Percentiles rank a stretch among this genome's conserved stretches.
phyloP scores from a whole-genome alignment of 1,140 invertebrate species.

The Dryas iulia region DNA sequence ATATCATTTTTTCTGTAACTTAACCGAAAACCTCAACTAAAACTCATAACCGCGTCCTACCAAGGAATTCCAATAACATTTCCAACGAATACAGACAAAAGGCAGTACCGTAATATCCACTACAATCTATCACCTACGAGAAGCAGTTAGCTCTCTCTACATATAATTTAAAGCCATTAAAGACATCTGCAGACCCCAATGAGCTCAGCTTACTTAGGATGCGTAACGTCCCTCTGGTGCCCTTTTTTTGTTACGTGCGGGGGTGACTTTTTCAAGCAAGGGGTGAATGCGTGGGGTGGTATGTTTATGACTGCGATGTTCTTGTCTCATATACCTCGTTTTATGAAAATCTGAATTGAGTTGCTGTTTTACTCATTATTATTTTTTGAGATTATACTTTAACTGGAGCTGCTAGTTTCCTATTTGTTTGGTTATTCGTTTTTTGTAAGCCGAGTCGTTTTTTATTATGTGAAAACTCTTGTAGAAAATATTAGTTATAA shows the following conservation, averaged over 20 bases:
- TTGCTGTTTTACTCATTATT: conserved; percentile 62
- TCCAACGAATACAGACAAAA: conserved; percentile 27
- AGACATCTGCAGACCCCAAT: conserved; percentile 77
- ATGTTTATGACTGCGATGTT: conserved; percentile 74
- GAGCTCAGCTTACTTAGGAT: conserved; percentile 74
- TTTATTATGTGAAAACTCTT: too few species aligned
- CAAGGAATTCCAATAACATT: conserved; percentile 23
- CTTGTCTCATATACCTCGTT: conserved; percentile 77
- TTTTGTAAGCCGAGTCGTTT: too few species aligned
- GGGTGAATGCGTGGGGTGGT: conserved; percentile 71
- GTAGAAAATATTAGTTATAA: too few species aligned
- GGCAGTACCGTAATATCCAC: conserved; percentile 43
- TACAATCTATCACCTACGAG: conserved; percentile 66
- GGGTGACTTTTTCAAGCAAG: conserved; percentile 76
- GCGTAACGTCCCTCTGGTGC: conserved; percentile 71
- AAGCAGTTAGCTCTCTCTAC: conserved; percentile 74
- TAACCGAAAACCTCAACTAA: background rate
- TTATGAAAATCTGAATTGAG: conserved; percentile 70
- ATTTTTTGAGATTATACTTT: too few species aligned
- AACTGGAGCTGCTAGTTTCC: too few species aligned
- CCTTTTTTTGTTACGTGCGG: conserved; percentile 76
- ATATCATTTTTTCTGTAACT: background rate
- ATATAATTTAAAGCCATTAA: conserved; percentile 80
- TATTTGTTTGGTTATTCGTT: too few species aligned
- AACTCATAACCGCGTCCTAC: conserved; percentile 4